Conservation (phyloP, 1,140 invertebrate genomes). For the Drosophila ohnishii region DNA sequence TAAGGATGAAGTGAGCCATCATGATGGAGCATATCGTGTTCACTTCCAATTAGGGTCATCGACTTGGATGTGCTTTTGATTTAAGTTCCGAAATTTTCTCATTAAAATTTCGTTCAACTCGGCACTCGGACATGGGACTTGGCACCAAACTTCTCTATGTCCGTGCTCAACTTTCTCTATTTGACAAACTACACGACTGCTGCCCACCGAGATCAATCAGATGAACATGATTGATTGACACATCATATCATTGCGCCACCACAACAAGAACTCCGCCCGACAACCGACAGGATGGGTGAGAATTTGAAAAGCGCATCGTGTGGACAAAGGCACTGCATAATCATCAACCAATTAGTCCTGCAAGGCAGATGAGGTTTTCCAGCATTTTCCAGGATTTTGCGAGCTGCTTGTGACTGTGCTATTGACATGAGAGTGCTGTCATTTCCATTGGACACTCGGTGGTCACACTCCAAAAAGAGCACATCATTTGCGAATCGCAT, state of each 20-base stretch:
- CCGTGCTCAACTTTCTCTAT: slow-evolving; percentile 37
- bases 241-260: slow-evolving; percentile 44
- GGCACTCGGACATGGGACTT: neutral
- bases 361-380: slow-evolving; percentile 35
- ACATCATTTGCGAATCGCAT: slow-evolving; percentile 22
- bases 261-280: slow-evolving; percentile 21
- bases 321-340: slow-evolving; percentile 30
- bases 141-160: slow-evolving; percentile 25
- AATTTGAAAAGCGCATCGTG: slow-evolving; percentile 60
- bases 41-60: slow-evolving; percentile 39
- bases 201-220: slow-evolving; percentile 61
- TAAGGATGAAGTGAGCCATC: slow-evolving; percentile 44
- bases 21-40: slow-evolving; percentile 39
- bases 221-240: slow-evolving; percentile 71
- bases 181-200: slow-evolving; percentile 47
- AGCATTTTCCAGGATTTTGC: slow-evolving; percentile 13
- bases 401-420: slow-evolving; percentile 23
- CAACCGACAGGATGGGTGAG: slow-evolving; percentile 41
- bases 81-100: slow-evolving; percentile 22
- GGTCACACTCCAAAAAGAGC: slow-evolving; percentile 14
- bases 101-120: slow-evolving; percentile 24
- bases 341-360: slow-evolving; percentile 47
- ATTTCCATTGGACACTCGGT: slow-evolving; percentile 13
- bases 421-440: slow-evolving; percentile 24
- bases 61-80: slow-evolving; percentile 27